A percentile compares a stretch with the other conserved stretches of the same genome.
These are phyloP conservation scores for Gadopsis bispinosus DNA, from an alignment of 2,797 vertebrate genomes.

Conservation along the genomic window DNA sequence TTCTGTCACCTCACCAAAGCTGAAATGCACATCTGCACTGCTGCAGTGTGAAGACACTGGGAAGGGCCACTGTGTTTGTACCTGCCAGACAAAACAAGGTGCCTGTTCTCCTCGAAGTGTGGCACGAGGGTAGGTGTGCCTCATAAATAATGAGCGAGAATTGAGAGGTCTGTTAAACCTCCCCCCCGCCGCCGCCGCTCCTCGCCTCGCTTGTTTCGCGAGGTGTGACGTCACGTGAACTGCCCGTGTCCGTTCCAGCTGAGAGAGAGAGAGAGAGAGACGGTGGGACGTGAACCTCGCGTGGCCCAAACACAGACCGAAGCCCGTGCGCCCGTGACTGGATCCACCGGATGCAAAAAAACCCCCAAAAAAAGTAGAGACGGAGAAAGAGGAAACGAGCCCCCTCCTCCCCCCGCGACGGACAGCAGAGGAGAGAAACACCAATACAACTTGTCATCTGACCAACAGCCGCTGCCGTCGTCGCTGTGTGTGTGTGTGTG, in stretches of 20 bases:
- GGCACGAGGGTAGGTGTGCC: slow-evolving; percentile 81
- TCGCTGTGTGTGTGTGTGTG: slow-evolving; percentile 34
- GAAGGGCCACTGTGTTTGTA: slow-evolving; percentile 10
- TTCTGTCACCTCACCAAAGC: too few species aligned
- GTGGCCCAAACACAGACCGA: slow-evolving; percentile 75
- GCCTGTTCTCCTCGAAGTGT: slow-evolving; percentile 67
- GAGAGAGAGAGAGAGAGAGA: slow-evolving; percentile 64
- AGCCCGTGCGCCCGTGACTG: slow-evolving; percentile 82
- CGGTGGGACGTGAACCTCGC: slow-evolving; percentile 69
- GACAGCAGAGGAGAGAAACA: slow-evolving; percentile 77
- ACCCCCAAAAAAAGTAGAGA: slow-evolving; percentile 69
- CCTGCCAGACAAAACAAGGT: slow-evolving; percentile 69
- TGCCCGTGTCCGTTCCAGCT: slow-evolving; percentile 88
- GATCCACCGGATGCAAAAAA: slow-evolving; percentile 73
- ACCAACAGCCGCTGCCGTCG: slow-evolving; percentile 74
- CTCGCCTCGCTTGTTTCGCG: slow-evolving; percentile 64
- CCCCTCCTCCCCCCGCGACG: slow-evolving; percentile 56
- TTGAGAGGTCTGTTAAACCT: slow-evolving; percentile 31
- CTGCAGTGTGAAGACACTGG: background rate
- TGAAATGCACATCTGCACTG: background rate
- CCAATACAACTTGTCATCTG: slow-evolving; percentile 84
- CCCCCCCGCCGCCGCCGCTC: slow-evolving; percentile 35
- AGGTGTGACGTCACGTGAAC: slow-evolving; percentile 88
- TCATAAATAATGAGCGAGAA: slow-evolving; percentile 79
- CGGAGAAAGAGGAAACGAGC: slow-evolving; percentile 77